phyloP scores from a whole-genome alignment of 2,888 invertebrate species.

The Patella pellucida region DNA sequence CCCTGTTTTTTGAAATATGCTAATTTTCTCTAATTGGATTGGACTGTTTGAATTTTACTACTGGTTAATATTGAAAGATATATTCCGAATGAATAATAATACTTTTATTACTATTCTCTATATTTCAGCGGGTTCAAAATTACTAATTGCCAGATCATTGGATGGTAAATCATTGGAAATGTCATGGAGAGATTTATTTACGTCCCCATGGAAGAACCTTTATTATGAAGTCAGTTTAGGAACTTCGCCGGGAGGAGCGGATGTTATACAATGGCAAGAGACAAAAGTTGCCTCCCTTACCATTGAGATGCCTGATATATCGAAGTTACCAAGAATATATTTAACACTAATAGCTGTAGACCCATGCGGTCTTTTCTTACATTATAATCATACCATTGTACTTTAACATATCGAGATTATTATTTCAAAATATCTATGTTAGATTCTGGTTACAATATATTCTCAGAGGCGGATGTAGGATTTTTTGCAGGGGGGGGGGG shows the following conservation, averaged over 20 bases:
- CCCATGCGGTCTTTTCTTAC: neutral
- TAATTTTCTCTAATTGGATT: too few relatives aligned
- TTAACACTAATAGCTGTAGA: neutral
- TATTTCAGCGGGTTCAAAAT: neutral
- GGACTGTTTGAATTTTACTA: too few relatives aligned
- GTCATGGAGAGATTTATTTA: conserved; percentile 1
- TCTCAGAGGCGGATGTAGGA: too few relatives aligned
- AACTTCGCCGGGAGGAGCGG: neutral
- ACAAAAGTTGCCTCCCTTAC: neutral
- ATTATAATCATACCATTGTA: neutral
- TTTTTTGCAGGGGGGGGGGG: too few relatives aligned
- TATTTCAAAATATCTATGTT: too few relatives aligned
- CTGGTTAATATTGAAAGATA: too few relatives aligned
- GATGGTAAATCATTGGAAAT: conserved; percentile 4
- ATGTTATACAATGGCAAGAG: neutral
- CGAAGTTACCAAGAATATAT: neutral
- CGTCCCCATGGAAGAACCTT: neutral
- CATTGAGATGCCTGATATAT: neutral
- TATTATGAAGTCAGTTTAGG: conserved; percentile 8
- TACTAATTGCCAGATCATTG: neutral
- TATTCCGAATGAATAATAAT: too few relatives aligned
- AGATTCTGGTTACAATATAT: too few relatives aligned
- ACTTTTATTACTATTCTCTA: too few relatives aligned
- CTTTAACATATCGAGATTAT: neutral
- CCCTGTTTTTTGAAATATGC: too few relatives aligned